Evolutionary conservation across 2,113 vertebrate genomes (phyloP).

Genomic region (Dinomys branickii): DNA sequence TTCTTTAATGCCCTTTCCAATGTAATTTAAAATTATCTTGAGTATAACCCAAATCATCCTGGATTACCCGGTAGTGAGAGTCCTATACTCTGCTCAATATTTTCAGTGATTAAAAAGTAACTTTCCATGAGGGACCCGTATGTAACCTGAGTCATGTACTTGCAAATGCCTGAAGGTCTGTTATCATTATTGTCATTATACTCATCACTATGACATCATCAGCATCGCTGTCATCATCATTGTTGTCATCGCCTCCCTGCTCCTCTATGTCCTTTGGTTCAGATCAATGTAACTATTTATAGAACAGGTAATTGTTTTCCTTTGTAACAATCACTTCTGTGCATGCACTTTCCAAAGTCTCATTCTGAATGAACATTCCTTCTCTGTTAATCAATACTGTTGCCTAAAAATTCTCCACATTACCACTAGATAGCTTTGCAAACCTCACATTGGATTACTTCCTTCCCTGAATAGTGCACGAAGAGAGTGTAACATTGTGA

Average conservation of each 20-base stretch:
- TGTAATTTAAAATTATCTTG: conserved; percentile 63
- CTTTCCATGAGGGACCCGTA: conserved; percentile 13
- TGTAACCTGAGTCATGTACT: neutral
- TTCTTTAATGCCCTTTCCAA: conserved; percentile 54
- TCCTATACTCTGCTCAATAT: conserved; percentile 23
- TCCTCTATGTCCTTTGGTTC: neutral
- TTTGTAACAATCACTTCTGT: neutral
- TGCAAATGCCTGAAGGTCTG: neutral
- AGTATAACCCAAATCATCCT: conserved; percentile 13
- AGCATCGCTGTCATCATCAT: neutral
- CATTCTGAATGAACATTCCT: neutral
- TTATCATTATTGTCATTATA: neutral
- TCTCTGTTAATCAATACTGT: neutral
- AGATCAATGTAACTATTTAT: neutral
- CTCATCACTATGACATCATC: neutral
- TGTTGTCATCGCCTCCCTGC: neutral
- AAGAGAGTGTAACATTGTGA: neutral
- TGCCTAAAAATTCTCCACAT: neutral
- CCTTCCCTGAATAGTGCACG: neutral
- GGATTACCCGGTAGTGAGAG: conserved; percentile 6
- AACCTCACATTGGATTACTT: neutral
- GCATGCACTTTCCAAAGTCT: neutral
- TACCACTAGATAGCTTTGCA: neutral
- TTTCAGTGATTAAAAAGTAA: conserved; percentile 54
- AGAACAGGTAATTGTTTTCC: conserved; percentile 5